A percentile compares a stretch with the other conserved stretches of the same genome.
phyloP scores from a whole-genome alignment of 2,888 invertebrate genomes.

The Drosophila lutescens region DNA sequence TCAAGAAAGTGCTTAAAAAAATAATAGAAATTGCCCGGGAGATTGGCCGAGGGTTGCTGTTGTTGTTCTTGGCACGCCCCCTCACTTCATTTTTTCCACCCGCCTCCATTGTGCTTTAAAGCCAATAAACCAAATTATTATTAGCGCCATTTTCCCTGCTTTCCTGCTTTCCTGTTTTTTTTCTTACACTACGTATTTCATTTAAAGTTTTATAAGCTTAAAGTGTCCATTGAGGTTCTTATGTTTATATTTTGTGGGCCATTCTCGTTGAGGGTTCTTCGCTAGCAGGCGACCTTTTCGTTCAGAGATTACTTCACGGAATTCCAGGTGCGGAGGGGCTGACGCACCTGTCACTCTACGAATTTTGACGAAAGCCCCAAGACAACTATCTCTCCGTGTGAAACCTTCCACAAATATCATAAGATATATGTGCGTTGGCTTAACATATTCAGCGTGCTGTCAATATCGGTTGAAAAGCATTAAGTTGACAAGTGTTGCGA shows the following conservation, averaged over 20 bases:
- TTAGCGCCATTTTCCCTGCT: slow-evolving; percentile 77
- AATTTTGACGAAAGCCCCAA: slow-evolving; percentile 33
- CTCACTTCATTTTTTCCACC: slow-evolving; percentile 56
- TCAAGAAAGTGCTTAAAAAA: slow-evolving; percentile 51
- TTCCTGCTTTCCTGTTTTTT: neutral
- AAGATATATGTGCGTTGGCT: slow-evolving; percentile 45
- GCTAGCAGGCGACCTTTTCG: slow-evolving; percentile 8
- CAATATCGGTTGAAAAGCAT: slow-evolving; percentile 65
- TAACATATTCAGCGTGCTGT: slow-evolving; percentile 64
- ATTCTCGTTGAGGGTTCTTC: slow-evolving; percentile 7
- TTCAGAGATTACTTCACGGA: slow-evolving; percentile 7
- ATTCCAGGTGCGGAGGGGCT: slow-evolving; percentile 22
- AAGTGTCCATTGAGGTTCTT: slow-evolving; percentile 57
- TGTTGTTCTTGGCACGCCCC: slow-evolving; percentile 39
- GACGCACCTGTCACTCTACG: slow-evolving; percentile 53
- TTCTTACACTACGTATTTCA: slow-evolving; percentile 63
- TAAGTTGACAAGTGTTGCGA: slow-evolving; percentile 79
- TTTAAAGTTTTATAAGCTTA: slow-evolving; percentile 74
- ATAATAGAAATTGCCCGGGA: slow-evolving; percentile 55
- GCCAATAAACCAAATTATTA: slow-evolving; percentile 84
- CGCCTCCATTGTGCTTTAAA: slow-evolving; percentile 82
- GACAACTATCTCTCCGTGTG: slow-evolving; percentile 19
- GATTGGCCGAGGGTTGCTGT: slow-evolving; percentile 40
- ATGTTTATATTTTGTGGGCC: slow-evolving; percentile 28
- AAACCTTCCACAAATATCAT: slow-evolving; percentile 17